Conservation (phyloP, 2,888 invertebrate genomes). For the Sthenelais limicola region DNA sequence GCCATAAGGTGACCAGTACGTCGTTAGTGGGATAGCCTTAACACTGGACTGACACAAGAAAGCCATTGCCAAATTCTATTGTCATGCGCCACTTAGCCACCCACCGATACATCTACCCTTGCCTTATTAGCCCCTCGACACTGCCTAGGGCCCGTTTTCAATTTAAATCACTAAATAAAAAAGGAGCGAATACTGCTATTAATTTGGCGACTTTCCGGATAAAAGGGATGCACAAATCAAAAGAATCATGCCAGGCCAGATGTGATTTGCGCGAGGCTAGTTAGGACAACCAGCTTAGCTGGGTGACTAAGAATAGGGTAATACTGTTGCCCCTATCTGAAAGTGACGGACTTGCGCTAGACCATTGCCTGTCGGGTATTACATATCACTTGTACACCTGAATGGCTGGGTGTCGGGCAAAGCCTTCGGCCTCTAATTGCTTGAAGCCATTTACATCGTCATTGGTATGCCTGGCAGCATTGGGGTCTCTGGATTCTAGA, state of each 20-base stretch:
- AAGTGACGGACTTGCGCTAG: too few species aligned
- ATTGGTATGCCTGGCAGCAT: conserved; percentile 38
- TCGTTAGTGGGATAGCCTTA: conserved; percentile 32
- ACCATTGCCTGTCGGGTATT: background rate
- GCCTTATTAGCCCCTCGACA: background rate
- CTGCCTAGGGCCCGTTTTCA: background rate
- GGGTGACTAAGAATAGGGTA: too few species aligned
- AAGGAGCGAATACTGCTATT: background rate
- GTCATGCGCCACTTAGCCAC: background rate
- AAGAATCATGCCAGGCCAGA: background rate
- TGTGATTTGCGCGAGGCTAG: background rate
- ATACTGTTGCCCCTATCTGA: too few species aligned
- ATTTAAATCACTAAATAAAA: conserved; percentile 37
- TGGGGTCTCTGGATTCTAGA: background rate
- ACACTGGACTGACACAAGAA: conserved; percentile 12
- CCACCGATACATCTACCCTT: conserved; percentile 6
- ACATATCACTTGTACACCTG: conserved; percentile 39
- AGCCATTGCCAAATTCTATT: conserved; percentile 37
- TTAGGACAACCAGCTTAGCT: too few species aligned
- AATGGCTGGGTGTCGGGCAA: conserved; percentile 37
- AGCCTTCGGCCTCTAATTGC: conserved; percentile 35
- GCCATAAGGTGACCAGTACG: conserved; percentile 13
- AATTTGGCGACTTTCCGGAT: conserved; percentile 7
- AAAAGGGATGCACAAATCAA: conserved; percentile 12
- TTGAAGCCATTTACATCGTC: conserved; percentile 13